Base-by-base conservation (phyloP, 2,113 vertebrate genomes). In the Python bivittatus region DNA sequence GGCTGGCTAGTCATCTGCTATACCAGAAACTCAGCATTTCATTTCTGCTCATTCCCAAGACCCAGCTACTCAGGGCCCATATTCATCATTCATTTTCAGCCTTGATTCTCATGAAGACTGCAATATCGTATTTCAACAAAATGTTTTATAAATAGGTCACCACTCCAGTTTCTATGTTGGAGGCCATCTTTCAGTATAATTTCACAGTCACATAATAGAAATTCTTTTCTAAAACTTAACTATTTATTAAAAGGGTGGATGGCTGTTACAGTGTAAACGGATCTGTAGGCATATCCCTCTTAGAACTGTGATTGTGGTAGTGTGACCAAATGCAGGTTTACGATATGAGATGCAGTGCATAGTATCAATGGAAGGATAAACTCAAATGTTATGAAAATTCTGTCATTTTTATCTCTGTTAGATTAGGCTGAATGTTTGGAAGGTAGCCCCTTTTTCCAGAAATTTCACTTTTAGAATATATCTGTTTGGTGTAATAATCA, bases 1-100 rank as follows among this genome's bases (percentile, higher is more conserved):
- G 95, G 93, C 91, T 96, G 93, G 93, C 94, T 96, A 95, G 96
- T 97, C 96, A 97, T 95, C 95, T 96, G 97, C 94, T 95, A 93
- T 93, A 90, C 96, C 95, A 88, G 93, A 95, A 96, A 96, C 94
- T 94, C 94, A 94, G 95, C 93, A 94, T 95, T 93, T 96, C 92
- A 92, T 95, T 95, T 95, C 95, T 96, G 93, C 94, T 95, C 86
- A 95, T 95, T 96, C 95, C 95, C 95, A 96, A 96, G 96, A 95
- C 93, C 95, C 95, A 94, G 88, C 95, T 95, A 96, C 94, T 96
- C 89, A 86, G 93, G 72, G 88, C 79, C 84, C 92, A 92, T 86
- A 95, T 95, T 96, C 95, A 95, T 94, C 91, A 90, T 95, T 96
- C 96, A 95, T 92, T 94, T 94, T 95, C 94, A 94, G 94, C 95